Percentiles rank a stretch among this genome's conserved stretches.
Conservation (phyloP, 1,140 invertebrate species). For the Lysiphlebus fabarum region DNA sequence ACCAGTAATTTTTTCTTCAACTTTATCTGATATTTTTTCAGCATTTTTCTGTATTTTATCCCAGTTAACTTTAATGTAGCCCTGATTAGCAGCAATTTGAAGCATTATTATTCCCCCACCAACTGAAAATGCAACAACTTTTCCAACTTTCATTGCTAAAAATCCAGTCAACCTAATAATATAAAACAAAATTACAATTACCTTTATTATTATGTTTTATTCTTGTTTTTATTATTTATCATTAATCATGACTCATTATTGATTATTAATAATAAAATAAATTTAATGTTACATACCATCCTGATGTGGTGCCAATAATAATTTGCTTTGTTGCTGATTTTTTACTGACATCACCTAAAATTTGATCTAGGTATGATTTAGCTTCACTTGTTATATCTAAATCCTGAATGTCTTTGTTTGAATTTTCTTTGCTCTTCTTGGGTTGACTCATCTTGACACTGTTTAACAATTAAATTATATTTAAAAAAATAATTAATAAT, state of each 20-base stretch:
- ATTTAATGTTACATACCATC: slow-evolving; percentile 67
- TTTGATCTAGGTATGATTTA: slow-evolving; percentile 68
- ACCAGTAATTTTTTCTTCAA: slow-evolving; percentile 72
- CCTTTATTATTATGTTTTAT: neutral
- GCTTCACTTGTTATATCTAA: slow-evolving; percentile 63
- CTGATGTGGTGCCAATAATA: slow-evolving; percentile 77
- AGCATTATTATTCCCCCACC: slow-evolving; percentile 85
- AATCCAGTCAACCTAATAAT: slow-evolving; percentile 78
- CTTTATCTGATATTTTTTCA: slow-evolving; percentile 77
- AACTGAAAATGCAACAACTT: slow-evolving; percentile 81
- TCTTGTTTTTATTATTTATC: neutral
- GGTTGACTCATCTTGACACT: slow-evolving; percentile 46
- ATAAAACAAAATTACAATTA: neutral
- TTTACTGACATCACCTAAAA: slow-evolving; percentile 75
- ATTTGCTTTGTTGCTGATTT: slow-evolving; percentile 84
- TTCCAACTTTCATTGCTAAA: slow-evolving; percentile 87
- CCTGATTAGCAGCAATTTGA: slow-evolving; percentile 86
- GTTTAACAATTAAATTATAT: slow-evolving; percentile 21
- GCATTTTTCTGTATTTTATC: slow-evolving; percentile 77
- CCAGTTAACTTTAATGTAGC: slow-evolving; percentile 92
- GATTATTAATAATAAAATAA: neutral
- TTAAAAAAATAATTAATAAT: slow-evolving; percentile 13
- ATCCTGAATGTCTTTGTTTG: slow-evolving; percentile 46
- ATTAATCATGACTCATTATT: too few relatives aligned
- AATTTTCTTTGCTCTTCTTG: slow-evolving; percentile 44